phyloP scores from a whole-genome alignment of 2,888 invertebrate species.

The Chloroclysta siterata region DNA sequence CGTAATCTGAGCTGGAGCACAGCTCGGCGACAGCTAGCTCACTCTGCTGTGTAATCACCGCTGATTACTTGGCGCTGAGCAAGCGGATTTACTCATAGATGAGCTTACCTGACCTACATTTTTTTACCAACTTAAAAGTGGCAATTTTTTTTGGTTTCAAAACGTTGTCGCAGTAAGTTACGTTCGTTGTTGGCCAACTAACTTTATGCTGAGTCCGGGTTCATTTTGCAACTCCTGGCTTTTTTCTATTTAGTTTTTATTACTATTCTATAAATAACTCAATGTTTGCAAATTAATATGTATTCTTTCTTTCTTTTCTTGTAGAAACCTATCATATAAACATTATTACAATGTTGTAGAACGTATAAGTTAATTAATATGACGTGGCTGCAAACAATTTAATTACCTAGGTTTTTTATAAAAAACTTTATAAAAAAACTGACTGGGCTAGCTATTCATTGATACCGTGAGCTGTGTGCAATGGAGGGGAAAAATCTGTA shows the following conservation, averaged over 20 bases:
- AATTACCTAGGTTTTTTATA: neutral
- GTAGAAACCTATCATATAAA: too few relatives aligned
- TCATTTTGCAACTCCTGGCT: too few relatives aligned
- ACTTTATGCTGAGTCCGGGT: too few relatives aligned
- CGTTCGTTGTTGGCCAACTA: too few relatives aligned
- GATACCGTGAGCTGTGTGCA: conserved; percentile 3
- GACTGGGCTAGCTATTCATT: conserved; percentile 11
- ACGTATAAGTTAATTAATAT: too few relatives aligned
- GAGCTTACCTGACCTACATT: neutral
- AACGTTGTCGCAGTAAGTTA: too few relatives aligned
- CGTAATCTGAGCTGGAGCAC: conserved; percentile 27
- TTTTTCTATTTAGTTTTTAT: too few relatives aligned
- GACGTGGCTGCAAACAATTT: too few relatives aligned
- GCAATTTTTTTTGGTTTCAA: neutral
- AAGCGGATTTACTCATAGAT: neutral
- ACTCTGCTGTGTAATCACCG: conserved; percentile 20
- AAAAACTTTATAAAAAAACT: neutral
- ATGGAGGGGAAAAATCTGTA: conserved; percentile 13
- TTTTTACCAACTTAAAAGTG: neutral
- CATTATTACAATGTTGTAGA: too few relatives aligned
- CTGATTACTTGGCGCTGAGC: conserved; percentile 18
- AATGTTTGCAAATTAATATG: too few relatives aligned
- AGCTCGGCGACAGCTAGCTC: conserved; percentile 22
- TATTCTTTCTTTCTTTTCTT: too few relatives aligned
- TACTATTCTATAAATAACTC: too few relatives aligned